Evolutionary conservation across 2,888 invertebrate species (phyloP).

Genomic region (Melanchra persicariae): DNA sequence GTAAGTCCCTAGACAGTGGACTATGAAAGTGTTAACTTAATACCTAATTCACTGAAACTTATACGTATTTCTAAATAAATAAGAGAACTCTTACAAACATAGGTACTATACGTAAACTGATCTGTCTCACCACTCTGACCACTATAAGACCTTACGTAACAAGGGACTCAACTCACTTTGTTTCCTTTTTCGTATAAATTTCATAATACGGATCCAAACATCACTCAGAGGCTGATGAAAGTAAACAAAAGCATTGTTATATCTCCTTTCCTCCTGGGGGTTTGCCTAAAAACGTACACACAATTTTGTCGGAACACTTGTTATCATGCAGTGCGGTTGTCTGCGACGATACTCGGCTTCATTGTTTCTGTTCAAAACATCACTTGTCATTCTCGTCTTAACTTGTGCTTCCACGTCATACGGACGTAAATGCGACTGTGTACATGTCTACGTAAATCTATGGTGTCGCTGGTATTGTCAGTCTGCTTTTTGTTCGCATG

Average conservation of each 20-base stretch:
- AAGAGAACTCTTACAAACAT: constrained; percentile 29
- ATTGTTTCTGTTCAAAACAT: constrained; percentile 70
- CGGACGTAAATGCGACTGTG: constrained; percentile 42
- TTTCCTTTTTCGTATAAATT: constrained; percentile 67
- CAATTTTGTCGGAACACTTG: constrained; percentile 72
- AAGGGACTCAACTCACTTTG: constrained; percentile 62
- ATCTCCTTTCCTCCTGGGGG: constrained; percentile 66
- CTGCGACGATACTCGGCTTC: constrained; percentile 51
- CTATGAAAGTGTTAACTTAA: not conserved
- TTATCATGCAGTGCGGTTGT: constrained; percentile 65
- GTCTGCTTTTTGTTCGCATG: constrained; percentile 44
- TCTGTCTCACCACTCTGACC: constrained; percentile 59
- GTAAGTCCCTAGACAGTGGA: not conserved
- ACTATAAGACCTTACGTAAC: constrained; percentile 59
- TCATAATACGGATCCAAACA: constrained; percentile 69
- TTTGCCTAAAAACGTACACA: constrained; percentile 73
- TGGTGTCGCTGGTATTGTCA: constrained; percentile 48
- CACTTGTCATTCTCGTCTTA: constrained; percentile 62
- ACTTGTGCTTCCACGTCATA: constrained; percentile 47
- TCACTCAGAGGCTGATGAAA: constrained; percentile 72
- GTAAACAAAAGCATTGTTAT: constrained; percentile 75
- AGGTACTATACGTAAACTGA: constrained; percentile 51
- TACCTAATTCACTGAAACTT: constrained; percentile 8
- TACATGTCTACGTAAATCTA: constrained; percentile 31
- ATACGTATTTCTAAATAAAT: constrained; percentile 22